A percentile compares a stretch with the other conserved stretches of the same genome.
Evolutionary conservation across 37 sponge, comb jelly and placozoan species (phyloP).

Genomic region (Haliclona indistincta): DNA sequence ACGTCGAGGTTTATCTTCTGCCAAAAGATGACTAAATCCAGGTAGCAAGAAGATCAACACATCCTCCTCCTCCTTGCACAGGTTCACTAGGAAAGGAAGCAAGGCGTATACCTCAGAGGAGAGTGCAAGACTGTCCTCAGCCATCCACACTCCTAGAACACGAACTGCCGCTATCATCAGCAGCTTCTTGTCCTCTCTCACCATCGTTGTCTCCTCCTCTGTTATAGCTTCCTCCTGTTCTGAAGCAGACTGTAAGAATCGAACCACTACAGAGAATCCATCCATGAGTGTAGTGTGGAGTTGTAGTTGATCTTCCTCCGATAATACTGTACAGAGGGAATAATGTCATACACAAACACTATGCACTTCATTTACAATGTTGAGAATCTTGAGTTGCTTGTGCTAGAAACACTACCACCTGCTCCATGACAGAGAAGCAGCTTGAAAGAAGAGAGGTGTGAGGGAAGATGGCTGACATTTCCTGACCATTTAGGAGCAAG

Average conservation of each 20-base stretch:
- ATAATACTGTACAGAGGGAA: no score
- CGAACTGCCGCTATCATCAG: constrained; percentile 20
- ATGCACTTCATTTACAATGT: neutral
- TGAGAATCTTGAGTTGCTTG: neutral
- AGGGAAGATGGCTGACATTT: constrained; percentile 7
- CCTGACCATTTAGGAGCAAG: constrained; percentile 12
- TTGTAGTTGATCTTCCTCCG: constrained; percentile 48
- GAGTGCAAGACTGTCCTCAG: constrained; percentile 68
- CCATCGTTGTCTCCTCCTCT: neutral
- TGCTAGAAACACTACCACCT: constrained; percentile 20
- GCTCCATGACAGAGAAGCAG: constrained; percentile 60
- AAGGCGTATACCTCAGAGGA: constrained; percentile 38
- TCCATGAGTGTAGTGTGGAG: constrained; percentile 65
- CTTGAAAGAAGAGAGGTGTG: constrained; percentile 36
- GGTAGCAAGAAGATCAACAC: constrained; percentile 59
- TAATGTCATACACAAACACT: no score
- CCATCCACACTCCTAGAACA: constrained; percentile 82
- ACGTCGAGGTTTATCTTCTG: constrained; percentile 47
- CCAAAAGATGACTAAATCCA: constrained; percentile 61
- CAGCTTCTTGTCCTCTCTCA: neutral
- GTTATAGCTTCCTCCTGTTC: neutral
- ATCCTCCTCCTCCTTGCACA: constrained; percentile 18
- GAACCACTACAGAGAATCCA: constrained; percentile 28
- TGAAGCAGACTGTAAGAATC: constrained; percentile 18
- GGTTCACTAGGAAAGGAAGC: constrained; percentile 53